Evolutionary conservation across 2,888 invertebrate species (phyloP), one percentile per base, ranked within the genome.

Genomic region (Brachyptera putata): DNA sequence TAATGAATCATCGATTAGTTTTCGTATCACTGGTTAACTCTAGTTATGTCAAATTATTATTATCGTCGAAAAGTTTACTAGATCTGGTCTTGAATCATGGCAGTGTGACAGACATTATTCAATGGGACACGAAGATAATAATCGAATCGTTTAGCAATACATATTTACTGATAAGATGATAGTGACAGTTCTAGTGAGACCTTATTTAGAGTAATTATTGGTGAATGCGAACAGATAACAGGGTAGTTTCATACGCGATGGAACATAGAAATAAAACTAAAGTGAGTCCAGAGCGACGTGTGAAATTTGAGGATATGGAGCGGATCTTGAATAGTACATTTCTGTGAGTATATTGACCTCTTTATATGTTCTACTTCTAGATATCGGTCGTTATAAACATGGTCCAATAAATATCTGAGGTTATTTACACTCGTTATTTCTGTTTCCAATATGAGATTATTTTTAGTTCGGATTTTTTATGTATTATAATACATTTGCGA

Each of bases 291-390:
- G 43, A 36, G 18, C 39, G 46, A 5, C 41, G 55, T 14, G 59
- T 55, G 14, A 48, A 58, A 36, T 59, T 59, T 34, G 39, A 59
- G 26, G 59, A 59, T 46, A 26, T 59, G 53, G 59, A 59, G 22
- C 41, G 55, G 30, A 59, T 59, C 30, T 7, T 30, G 30, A 59
- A 55, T 30, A 59, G 55, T 43, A 37, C 41, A n/a, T 59, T 59
- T 55, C 55, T 59, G 59, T 59, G 30, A 59, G 59, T 59, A 56
- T 11, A 34, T 30, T 14, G 50, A 26, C 26, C 36, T 16, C 11
- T 30, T 30, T 5, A 30, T 30, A n/a, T n/a, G n/a, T n/a, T n/a
- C n/a, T n/a, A n/a, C n/a, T n/a, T n/a, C n/a, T n/a, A n/a, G n/a
- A n/a, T n/a, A n/a, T n/a, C n/a, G n/a, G n/a, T n/a, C n/a, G n/a